Conservation (phyloP, 2,888 invertebrate genomes). For the Neria commutata region DNA sequence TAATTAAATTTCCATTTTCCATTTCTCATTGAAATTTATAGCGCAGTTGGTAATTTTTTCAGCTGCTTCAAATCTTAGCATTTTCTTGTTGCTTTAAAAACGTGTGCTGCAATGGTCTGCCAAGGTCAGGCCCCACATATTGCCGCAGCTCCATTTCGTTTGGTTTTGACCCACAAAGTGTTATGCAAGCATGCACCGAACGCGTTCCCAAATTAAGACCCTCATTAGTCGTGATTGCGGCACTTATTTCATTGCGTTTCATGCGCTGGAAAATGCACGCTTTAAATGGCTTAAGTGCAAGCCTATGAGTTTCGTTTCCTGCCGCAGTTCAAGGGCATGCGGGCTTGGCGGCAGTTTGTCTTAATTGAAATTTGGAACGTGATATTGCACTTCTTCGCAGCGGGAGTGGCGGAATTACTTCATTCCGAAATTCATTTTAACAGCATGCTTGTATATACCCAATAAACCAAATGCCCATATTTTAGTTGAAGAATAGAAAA, state of each 20-base stretch:
- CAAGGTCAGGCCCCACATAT: too few relatives aligned
- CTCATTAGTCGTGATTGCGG: background rate
- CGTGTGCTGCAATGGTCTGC: too few relatives aligned
- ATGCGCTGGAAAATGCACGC: background rate
- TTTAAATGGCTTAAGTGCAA: conserved; percentile 8
- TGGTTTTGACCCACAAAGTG: background rate
- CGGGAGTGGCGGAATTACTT: too few relatives aligned
- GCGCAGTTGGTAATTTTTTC: background rate
- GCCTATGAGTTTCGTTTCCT: background rate
- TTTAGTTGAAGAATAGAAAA: too few relatives aligned
- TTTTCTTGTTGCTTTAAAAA: too few relatives aligned
- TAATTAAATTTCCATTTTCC: background rate
- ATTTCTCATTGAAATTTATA: background rate
- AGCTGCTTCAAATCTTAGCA: background rate
- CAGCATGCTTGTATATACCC: too few relatives aligned
- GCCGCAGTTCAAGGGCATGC: conserved; percentile 17
- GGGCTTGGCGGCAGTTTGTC: too few relatives aligned
- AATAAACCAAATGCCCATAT: too few relatives aligned
- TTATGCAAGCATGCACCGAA: background rate
- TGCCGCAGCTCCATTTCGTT: too few relatives aligned
- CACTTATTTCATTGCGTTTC: background rate
- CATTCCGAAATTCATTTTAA: too few relatives aligned
- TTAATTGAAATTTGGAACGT: too few relatives aligned
- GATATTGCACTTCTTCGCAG: too few relatives aligned
- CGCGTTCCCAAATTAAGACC: background rate